Evolutionary conservation across 2,113 vertebrate species (phyloP), one percentile per base, ranked within the genome.

Genomic region (Macroglossus sobrinus): DNA sequence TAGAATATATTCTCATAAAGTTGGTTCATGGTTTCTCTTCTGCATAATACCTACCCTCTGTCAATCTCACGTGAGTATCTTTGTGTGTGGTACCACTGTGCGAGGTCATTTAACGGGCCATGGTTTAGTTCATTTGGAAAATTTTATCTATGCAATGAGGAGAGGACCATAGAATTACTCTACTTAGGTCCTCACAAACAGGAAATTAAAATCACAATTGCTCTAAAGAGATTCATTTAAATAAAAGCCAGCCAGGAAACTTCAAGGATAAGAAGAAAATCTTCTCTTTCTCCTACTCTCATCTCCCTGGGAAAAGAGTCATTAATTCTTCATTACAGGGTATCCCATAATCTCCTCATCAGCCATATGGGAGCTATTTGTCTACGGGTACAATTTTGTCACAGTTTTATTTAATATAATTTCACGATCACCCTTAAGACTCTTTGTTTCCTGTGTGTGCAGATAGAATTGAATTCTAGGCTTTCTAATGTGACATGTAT

Each of bases 401-500:
- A 78, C 30, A 89, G 66, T 93, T 98, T 98, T 95, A 96, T 26
- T 85, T 80, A 92, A 97, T 98, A 97, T 79, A 97, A 97, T 98
- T 96, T 7, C 0, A 95, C 38, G 1, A 45, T 68, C 43, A 98
- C 84, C 86, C 94, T 91, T 80, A 97, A 64, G 7, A 96, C 43
- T 96, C 79, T 97, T 94, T 93, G 81, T 80, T 85, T 92, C 24
- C 12, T 93, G 94, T 94, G 85, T 96, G 91, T 96, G 38, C 88
- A 91, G 91, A 98, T 19, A 96, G 94, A 97, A 96, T 94, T 96
- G 97, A 96, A 98, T 96, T 96, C 94, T 21, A 79, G 97, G 84
- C 95, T 87, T 96, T 97, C 97, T 95, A 11, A 97, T 66, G 71
- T 84, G 84, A 98, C 97, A 96, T 96, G 82, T 96, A 97, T 98